Percentiles rank a stretch among this genome's conserved stretches.
Conservation (phyloP, 2,888 invertebrate species). For the Eupeodes latifasciatus region DNA sequence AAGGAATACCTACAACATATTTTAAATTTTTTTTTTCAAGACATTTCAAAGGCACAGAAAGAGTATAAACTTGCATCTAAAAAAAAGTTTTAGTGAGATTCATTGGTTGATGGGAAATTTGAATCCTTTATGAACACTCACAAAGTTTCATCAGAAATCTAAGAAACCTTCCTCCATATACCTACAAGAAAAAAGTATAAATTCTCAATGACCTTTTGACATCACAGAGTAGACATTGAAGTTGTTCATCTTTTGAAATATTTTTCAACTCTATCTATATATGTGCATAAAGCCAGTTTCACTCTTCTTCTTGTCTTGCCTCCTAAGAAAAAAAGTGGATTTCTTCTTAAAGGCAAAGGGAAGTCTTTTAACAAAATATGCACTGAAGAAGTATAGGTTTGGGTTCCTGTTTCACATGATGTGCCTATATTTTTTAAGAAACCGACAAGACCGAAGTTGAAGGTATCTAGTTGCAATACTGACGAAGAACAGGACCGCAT, state of each 20-base stretch:
- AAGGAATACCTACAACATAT: neutral
- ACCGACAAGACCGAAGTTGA: constrained; percentile 7
- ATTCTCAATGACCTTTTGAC: constrained; percentile 67
- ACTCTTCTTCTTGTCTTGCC: neutral
- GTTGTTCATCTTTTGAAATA: constrained; percentile 59
- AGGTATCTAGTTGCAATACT: neutral
- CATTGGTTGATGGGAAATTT: constrained; percentile 16
- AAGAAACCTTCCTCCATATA: neutral
- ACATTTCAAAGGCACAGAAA: neutral
- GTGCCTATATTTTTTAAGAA: constrained; percentile 34
- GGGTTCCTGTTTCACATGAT: constrained; percentile 46
- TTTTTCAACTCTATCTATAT: neutral
- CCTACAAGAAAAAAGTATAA: constrained; percentile 22
- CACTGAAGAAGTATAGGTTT: neutral
- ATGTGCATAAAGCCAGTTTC: neutral
- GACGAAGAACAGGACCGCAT: neutral
- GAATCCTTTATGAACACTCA: neutral
- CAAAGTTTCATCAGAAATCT: neutral
- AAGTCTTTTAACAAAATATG: constrained; percentile 20
- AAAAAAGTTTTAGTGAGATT: constrained; percentile 11
- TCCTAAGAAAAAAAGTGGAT: neutral
- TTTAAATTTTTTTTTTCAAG: neutral
- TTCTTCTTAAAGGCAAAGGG: constrained; percentile 23
- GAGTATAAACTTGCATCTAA: constrained; percentile 19
- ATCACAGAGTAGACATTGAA: constrained; percentile 20